Conservation (phyloP, 2,113 vertebrate species). For the Petroica traversi region DNA sequence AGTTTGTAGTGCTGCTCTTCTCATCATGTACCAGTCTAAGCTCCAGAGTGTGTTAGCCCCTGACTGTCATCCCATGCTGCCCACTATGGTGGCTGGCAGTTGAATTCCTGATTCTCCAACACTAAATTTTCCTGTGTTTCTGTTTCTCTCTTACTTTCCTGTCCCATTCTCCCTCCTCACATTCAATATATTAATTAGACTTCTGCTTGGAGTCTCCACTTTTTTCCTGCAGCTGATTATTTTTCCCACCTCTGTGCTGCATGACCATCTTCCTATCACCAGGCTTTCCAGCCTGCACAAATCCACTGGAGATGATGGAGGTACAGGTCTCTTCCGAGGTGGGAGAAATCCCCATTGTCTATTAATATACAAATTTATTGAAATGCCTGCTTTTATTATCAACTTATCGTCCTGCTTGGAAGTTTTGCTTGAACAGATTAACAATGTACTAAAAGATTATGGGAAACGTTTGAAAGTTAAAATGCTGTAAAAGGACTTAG, state of each 20-base stretch:
- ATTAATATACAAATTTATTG: not conserved
- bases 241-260: not conserved
- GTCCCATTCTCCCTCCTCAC: accelerated
- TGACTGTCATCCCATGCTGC: not conserved
- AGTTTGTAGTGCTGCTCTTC: not conserved
- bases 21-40: not conserved
- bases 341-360: not conserved
- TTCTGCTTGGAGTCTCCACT: accelerated
- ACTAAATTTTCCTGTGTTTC: not conserved
- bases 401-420: not conserved
- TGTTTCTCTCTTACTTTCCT: not conserved
- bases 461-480: not conserved
- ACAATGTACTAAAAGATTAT: not conserved
- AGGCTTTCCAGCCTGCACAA: not conserved
- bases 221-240: not conserved
- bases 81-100: not conserved
- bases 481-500: not conserved
- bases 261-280: not conserved
- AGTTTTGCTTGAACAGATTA: not conserved
- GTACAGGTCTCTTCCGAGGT: not conserved
- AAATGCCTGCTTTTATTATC: not conserved
- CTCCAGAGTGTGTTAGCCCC: not conserved
- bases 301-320: not conserved
- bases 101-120: not conserved
- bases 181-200: not conserved